A percentile compares a stretch with the other conserved stretches of the same genome.
These are phyloP conservation scores for Macaca nemestrina DNA, from an alignment of 2,113 vertebrate genomes.

Conservation along the genomic window DNA sequence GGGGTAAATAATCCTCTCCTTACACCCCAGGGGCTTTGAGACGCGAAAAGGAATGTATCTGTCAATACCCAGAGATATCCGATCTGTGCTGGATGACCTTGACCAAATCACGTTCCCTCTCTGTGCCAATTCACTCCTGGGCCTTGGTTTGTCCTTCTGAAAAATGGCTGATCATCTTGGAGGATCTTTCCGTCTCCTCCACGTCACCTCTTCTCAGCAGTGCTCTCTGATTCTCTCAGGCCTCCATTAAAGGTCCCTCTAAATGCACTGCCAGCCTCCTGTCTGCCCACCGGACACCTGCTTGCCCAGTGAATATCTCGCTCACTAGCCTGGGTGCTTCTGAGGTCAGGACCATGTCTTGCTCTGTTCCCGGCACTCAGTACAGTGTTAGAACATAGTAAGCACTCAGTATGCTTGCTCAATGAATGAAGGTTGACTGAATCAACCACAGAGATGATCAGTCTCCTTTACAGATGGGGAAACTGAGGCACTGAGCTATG, in stretches of 20 bases:
- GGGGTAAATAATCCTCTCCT: background rate
- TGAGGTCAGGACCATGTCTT: background rate
- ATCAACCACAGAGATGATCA: background rate
- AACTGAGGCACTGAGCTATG: conserved; percentile 34
- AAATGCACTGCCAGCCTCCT: background rate
- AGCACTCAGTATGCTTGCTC: background rate
- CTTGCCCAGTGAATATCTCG: background rate
- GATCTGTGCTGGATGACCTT: background rate
- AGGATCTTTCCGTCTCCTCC: background rate
- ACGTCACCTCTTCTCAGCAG: background rate
- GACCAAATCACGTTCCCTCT: background rate
- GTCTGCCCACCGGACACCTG: background rate
- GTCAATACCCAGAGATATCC: background rate
- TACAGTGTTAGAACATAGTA: background rate
- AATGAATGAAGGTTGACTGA: background rate
- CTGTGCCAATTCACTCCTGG: background rate
- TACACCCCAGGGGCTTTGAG: background rate
- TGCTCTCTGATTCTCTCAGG: background rate
- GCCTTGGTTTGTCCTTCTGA: background rate
- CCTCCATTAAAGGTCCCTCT: background rate
- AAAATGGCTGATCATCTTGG: background rate
- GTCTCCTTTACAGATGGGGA: background rate
- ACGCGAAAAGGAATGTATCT: background rate
- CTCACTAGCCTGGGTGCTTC: background rate
- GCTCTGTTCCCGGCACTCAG: background rate